A percentile compares a stretch with the other conserved stretches of the same genome.
Conservation (phyloP, 2,113 vertebrate genomes). For the Gadus macrocephalus region DNA sequence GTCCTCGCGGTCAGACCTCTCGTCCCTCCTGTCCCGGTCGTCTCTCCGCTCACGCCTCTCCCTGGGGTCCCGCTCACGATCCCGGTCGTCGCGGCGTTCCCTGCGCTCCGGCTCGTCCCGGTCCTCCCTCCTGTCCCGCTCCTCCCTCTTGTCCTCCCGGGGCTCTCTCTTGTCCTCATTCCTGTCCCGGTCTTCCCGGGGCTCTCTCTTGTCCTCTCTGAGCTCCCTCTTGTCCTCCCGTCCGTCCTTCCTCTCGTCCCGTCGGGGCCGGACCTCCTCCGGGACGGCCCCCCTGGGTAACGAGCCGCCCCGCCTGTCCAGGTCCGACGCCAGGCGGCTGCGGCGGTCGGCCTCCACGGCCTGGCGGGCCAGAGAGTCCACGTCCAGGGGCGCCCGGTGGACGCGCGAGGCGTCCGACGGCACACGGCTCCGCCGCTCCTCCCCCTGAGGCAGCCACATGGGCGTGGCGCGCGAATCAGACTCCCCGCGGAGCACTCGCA, state of each 20-base stretch:
- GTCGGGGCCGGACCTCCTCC: conserved; percentile 47
- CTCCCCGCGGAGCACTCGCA: conserved; percentile 65
- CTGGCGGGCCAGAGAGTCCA: conserved; percentile 61
- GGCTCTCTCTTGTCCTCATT: conserved; percentile 35
- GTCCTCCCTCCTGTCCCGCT: conserved; percentile 43
- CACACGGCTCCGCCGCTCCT: conserved; percentile 54
- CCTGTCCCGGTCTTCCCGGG: conserved; percentile 15
- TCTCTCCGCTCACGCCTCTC: conserved; percentile 38
- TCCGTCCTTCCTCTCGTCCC: conserved; percentile 50
- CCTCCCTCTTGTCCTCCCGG: conserved; percentile 51
- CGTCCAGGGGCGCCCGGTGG: conserved; percentile 68
- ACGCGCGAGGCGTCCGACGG: conserved; percentile 57
- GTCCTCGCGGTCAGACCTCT: conserved; percentile 21
- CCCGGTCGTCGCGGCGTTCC: conserved; percentile 22
- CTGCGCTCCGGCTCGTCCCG: conserved; percentile 30
- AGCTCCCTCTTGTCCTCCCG: conserved; percentile 46
- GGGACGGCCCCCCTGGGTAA: conserved; percentile 45
- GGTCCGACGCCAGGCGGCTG: conserved; percentile 47
- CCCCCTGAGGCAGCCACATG: conserved; percentile 59
- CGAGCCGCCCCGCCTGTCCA: conserved; percentile 45
- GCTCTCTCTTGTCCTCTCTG: conserved; percentile 31
- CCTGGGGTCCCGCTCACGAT: too few relatives aligned
- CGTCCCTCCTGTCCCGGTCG: conserved; percentile 40
- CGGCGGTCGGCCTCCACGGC: conserved; percentile 51
- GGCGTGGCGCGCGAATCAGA: conserved; percentile 54